Evolutionary conservation across 2,888 invertebrate genomes (phyloP).

Genomic region (Trissoscelio sp.): DNA sequence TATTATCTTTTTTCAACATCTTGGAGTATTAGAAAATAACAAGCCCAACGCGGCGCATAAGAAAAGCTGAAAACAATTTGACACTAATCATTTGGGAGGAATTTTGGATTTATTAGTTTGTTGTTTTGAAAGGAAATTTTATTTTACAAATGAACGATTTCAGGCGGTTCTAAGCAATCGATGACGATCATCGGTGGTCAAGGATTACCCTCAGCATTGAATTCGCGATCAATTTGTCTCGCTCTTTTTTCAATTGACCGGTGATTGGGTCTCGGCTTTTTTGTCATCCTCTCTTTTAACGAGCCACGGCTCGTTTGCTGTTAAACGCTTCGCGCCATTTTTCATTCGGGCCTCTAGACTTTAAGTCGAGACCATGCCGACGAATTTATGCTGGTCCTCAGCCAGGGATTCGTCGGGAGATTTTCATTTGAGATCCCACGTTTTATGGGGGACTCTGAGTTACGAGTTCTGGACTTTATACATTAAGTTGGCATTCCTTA

Average conservation of each 20-base stretch:
- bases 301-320: neutral
- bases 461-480: neutral
- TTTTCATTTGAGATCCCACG: neutral
- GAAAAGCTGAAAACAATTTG: too few species aligned
- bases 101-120: neutral
- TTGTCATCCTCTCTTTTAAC: neutral
- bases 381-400: neutral
- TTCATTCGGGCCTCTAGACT: neutral
- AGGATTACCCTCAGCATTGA: neutral
- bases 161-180: neutral
- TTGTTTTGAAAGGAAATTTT: neutral
- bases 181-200: neutral
- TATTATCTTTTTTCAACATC: too few species aligned
- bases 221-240: neutral
- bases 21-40: too few species aligned
- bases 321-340: slow-evolving; percentile 12
- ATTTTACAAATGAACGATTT: neutral
- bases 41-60: too few species aligned
- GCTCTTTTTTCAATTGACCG: slow-evolving; percentile 4
- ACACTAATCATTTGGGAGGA: too few species aligned
- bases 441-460: neutral
- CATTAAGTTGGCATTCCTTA: neutral
- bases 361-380: neutral
- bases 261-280: slow-evolving; percentile 11
- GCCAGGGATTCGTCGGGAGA: neutral